Conservation (phyloP, 2,888 invertebrate species). For the Calliscelio sp. region DNA sequence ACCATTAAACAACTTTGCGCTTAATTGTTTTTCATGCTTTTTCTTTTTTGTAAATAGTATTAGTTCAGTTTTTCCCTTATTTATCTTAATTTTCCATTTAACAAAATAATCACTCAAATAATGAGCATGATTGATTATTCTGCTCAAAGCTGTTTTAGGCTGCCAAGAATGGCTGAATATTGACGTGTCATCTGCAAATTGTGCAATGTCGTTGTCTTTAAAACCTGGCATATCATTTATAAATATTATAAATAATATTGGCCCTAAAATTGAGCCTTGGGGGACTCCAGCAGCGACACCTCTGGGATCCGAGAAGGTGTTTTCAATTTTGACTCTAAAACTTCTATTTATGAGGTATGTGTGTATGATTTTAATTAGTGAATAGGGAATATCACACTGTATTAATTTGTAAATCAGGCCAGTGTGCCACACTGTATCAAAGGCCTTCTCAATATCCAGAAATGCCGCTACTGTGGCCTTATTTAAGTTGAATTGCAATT, state of each 20-base stretch:
- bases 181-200: conserved; percentile 1
- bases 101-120: background rate
- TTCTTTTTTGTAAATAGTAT: background rate
- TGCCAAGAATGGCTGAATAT: background rate
- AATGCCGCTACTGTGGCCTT: no score
- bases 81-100: conserved; percentile 14
- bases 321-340: background rate
- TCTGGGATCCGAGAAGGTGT: background rate
- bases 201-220: background rate
- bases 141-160: background rate
- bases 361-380: background rate
- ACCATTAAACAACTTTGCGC: background rate
- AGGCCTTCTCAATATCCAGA: background rate
- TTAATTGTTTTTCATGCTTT: background rate
- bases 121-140: background rate
- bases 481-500: no score
- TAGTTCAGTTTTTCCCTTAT: background rate
- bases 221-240: conserved; percentile 23
- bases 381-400: background rate
- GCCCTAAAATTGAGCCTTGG: background rate
- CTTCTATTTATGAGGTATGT: background rate
- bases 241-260: background rate
- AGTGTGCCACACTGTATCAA: background rate
- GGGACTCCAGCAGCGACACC: background rate
- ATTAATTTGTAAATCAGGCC: background rate